Evolutionary conservation across 2,113 vertebrate species (phyloP), one percentile per base, ranked within the genome.

Genomic region (Pseudonaja textilis): DNA sequence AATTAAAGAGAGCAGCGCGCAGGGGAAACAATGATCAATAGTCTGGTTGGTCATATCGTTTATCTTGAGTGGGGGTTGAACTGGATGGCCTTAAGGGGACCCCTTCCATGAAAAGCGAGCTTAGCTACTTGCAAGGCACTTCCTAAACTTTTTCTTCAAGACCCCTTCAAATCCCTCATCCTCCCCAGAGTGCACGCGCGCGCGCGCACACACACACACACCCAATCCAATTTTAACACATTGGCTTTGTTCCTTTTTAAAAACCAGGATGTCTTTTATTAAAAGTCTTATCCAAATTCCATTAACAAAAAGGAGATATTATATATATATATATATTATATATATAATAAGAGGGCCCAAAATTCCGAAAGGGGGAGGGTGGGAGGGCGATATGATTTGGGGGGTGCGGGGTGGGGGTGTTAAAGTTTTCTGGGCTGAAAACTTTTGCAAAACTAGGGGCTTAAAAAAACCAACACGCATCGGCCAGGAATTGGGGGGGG

Each of bases 211-310:
- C 7, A 14, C 50, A 2, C 5, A 47, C 45, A 12, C 3, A 2
- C 52, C 47, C 4, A 10, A 81, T 8, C 23, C 5, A 11, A 87
- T 25, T 26, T 50, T 6, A 88, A 89, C 29, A 47, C 56, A 64
- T 18, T 5, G 69, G 1, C 45, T 50, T 7, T 54, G 61, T 94
- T 85, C 64, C 22, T 96, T 96, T 96, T 94, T 96, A 97, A 95
- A 97, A 97, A 97, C 94, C 9, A 95, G 94, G 91, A 95, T 94
- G 92, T 96, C 89, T 97, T 97, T 97, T 97, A 97, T 97, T 96
- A 96, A 96, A 96, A 50, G 95, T 95, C 87, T 96, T 97, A 96
- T 96, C 95, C 96, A 96, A 97, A 96, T 96, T 96, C 96, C 96
- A 94, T 61, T 95, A 96, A 97, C 97, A 97, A 97, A 96, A 97